Conservation (phyloP, 2,797 vertebrate species). For the Eidolon dupreanum region DNA sequence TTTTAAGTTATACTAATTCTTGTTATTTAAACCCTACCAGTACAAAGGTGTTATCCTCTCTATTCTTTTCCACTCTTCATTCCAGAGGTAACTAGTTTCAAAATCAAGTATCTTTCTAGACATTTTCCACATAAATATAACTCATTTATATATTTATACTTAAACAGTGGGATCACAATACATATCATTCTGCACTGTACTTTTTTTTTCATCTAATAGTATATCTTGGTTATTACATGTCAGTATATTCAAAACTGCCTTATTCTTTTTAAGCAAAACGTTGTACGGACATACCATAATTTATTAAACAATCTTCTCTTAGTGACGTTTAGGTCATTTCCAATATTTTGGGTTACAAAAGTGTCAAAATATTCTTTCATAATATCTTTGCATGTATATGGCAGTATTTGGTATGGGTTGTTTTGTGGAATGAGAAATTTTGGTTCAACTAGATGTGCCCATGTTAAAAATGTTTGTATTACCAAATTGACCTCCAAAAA, state of each 20-base stretch:
- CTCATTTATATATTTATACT: neutral
- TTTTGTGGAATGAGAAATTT: neutral
- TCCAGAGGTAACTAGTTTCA: neutral
- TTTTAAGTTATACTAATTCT: neutral
- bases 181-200: neutral
- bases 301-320: neutral
- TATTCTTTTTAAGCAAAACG: neutral
- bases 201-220: neutral
- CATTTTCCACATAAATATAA: neutral
- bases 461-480: neutral
- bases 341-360: constrained; percentile 3
- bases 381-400: neutral
- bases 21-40: neutral
- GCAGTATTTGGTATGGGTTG: neutral
- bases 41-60: neutral
- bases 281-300: neutral
- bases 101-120: neutral
- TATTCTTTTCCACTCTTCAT: neutral
- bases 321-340: neutral
- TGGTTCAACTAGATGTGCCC: neutral
- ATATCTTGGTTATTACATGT: neutral
- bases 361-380: neutral
- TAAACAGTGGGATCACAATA: neutral
- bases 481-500: neutral
- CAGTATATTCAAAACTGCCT: neutral